phyloP scores from a whole-genome alignment of 2,888 invertebrate genomes.

The Hipparchia sbordonii region DNA sequence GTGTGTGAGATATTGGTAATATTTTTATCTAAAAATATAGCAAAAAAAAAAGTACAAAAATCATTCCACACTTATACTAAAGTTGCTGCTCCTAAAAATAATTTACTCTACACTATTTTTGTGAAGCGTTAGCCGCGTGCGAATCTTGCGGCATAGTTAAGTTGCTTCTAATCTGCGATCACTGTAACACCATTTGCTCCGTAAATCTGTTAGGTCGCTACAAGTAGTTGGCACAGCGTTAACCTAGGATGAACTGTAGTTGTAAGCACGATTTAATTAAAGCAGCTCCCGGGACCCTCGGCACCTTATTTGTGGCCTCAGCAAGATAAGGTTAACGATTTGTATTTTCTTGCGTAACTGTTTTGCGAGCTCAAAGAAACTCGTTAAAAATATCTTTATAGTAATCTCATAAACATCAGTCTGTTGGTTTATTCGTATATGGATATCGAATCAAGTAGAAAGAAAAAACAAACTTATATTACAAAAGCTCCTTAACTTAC shows the following conservation, averaged over 20 bases:
- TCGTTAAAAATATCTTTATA: background rate
- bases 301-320: slow-evolving; percentile 33
- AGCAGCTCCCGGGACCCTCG: slow-evolving; percentile 26
- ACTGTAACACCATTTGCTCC: slow-evolving; percentile 25
- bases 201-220: slow-evolving; percentile 34
- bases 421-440: no score
- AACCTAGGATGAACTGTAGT: slow-evolving; percentile 30
- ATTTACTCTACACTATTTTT: no score
- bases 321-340: slow-evolving; percentile 28
- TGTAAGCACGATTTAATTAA: slow-evolving; percentile 36
- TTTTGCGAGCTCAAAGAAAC: background rate
- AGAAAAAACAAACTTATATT: no score
- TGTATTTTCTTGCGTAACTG: slow-evolving; percentile 2
- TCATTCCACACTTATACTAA: no score
- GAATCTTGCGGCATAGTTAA: background rate
- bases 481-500: background rate
- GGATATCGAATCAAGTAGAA: no score
- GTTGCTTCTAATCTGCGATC: background rate
- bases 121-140: background rate
- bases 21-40: no score
- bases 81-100: no score
- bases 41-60: no score
- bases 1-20: no score
- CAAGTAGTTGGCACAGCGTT: slow-evolving; percentile 34
- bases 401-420: no score